Evolutionary conservation across 1,140 invertebrate species (phyloP).

Genomic region (Lordiphosa stackelbergi): DNA sequence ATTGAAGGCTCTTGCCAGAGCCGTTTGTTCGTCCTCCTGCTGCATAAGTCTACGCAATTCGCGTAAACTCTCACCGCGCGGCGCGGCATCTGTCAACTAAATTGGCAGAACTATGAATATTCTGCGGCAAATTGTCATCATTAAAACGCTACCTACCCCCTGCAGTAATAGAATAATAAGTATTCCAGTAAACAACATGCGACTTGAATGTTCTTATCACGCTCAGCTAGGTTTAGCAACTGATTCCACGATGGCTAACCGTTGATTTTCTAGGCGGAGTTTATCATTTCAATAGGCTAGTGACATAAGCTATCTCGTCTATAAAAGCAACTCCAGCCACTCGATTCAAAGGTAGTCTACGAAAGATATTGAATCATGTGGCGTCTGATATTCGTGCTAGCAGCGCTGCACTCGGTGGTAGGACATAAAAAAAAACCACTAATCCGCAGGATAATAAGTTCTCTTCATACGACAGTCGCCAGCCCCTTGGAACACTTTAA

Average conservation of each 20-base stretch:
- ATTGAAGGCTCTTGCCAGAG: conserved; percentile 7
- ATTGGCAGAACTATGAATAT: too few relatives aligned
- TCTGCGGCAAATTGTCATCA: too few relatives aligned
- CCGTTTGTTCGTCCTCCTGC: conserved; percentile 16
- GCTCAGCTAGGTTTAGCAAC: conserved; percentile 17
- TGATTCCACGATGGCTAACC: conserved; percentile 38
- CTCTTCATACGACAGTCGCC: conserved; percentile 2
- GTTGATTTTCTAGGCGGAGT: conserved; percentile 13
- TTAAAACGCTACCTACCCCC: conserved; percentile 21
- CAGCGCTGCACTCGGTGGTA: conserved; percentile 30
- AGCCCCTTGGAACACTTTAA: conserved; percentile 15
- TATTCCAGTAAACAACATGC: conserved; percentile 13
- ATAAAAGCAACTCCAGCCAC: conserved; percentile 17
- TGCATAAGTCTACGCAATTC: conserved; percentile 34
- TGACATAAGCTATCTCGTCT: conserved; percentile 12
- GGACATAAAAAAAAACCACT: conserved; percentile 1
- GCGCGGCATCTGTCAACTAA: conserved; percentile 14
- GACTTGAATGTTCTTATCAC: conserved; percentile 44
- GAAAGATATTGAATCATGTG: conserved; percentile 17
- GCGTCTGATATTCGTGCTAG: conserved; percentile 21
- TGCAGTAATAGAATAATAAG: conserved; percentile 17
- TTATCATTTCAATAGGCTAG: background rate
- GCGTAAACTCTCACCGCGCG: conserved; percentile 24
- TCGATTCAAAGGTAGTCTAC: background rate
- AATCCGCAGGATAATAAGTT: too few relatives aligned